phyloP scores from a whole-genome alignment of 2,888 invertebrate species.

The Fragum sueziense region DNA sequence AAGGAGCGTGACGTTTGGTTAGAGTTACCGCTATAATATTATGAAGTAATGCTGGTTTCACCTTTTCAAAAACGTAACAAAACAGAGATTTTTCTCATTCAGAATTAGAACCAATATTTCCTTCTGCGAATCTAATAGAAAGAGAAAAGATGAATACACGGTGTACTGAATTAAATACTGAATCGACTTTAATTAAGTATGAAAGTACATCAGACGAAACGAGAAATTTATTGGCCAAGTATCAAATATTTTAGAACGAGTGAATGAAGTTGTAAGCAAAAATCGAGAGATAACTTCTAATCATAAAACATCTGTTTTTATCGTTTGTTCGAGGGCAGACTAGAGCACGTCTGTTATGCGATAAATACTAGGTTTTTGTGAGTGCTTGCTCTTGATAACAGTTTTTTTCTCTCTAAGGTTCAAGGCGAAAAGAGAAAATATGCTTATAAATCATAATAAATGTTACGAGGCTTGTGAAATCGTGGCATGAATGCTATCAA shows the following conservation, averaged over 20 bases:
- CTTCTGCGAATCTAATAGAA: too few relatives aligned
- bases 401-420: too few relatives aligned
- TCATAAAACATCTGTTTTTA: slow-evolving; percentile 17
- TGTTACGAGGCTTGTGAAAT: too few relatives aligned
- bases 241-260: not conserved
- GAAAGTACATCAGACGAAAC: not conserved
- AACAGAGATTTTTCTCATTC: too few relatives aligned
- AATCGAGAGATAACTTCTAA: not conserved
- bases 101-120: too few relatives aligned
- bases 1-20: too few relatives aligned
- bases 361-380: not conserved
- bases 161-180: not conserved
- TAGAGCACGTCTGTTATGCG: not conserved
- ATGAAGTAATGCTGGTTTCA: too few relatives aligned
- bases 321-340: not conserved
- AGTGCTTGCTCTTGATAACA: not conserved
- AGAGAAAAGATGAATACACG: not conserved
- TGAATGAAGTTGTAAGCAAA: slow-evolving; percentile 20
- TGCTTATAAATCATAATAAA: too few relatives aligned
- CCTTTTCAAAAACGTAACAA: too few relatives aligned
- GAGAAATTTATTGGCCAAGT: not conserved
- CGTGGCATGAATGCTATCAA: too few relatives aligned
- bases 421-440: too few relatives aligned
- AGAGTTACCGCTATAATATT: too few relatives aligned
- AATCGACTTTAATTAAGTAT: not conserved